Evolutionary conservation across 2,888 invertebrate species (phyloP).

Genomic region (Clunio marinus): DNA sequence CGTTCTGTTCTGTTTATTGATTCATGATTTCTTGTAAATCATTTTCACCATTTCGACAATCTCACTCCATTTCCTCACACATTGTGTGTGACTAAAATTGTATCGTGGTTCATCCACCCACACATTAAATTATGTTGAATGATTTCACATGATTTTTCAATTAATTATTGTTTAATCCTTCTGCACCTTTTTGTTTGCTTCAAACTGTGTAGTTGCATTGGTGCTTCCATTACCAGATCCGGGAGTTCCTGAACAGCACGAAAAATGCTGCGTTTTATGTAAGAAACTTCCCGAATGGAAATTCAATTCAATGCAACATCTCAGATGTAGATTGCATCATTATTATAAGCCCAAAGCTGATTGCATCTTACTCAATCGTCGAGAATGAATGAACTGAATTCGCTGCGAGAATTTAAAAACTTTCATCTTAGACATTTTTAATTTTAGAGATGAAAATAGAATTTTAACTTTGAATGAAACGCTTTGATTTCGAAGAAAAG

Average conservation of each 20-base stretch:
- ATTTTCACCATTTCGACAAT: neutral
- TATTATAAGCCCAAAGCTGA: slow-evolving; percentile 23
- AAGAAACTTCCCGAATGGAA: slow-evolving; percentile 51
- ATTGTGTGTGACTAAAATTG: neutral
- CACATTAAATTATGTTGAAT: too few species aligned
- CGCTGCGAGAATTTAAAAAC: neutral
- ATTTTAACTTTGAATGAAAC: too few species aligned
- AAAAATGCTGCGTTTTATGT: slow-evolving; percentile 85
- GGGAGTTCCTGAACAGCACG: slow-evolving; percentile 83
- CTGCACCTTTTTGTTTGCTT: too few species aligned
- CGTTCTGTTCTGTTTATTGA: neutral
- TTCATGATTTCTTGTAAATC: neutral
- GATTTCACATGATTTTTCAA: too few species aligned
- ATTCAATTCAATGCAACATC: neutral
- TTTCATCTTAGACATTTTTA: too few species aligned
- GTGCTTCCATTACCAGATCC: slow-evolving; percentile 81
- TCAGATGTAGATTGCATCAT: slow-evolving; percentile 34
- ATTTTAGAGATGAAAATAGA: too few species aligned
- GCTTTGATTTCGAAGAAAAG: too few species aligned
- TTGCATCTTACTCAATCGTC: slow-evolving; percentile 22
- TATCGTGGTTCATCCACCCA: too few species aligned
- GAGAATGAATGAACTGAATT: neutral
- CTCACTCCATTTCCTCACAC: neutral
- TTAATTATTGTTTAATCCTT: too few species aligned
- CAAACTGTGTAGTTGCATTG: slow-evolving; percentile 63